Evolutionary conservation across 1,140 invertebrate species (phyloP), one percentile per base, ranked within the genome.

Genomic region (Eubasilissa regina): DNA sequence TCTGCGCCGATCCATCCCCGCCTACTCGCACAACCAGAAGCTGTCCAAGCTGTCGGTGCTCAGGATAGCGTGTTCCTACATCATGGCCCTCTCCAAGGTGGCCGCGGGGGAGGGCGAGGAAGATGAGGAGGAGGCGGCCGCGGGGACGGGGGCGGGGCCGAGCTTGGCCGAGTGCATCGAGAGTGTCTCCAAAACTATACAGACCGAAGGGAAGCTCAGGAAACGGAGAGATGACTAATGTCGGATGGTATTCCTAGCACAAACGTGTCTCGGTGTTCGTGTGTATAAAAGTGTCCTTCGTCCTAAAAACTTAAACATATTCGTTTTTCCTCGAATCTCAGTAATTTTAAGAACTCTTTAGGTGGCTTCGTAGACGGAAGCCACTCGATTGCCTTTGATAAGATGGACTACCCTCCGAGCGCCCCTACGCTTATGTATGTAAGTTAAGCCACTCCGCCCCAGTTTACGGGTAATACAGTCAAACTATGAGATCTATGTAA

Each of bases 21-120:
- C 96, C 0, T 98, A 97, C 85, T 97, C 96, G 6, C 95, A 97
- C 86, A 96, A 96, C 85, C 97, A 98, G 85, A 97, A 98, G 87
- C 90, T 98, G 8, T 97, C 96, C 0, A 98, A 98, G 85, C 86
- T 98, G 25, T 97, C 96, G 0, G 96, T 98, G 1, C 87, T 98
- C 44, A 92, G 96, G 85, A 97, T 98, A 84, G 97, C 97, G 0
- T 97, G 96, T 84, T 94, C 94, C 53, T 97, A 97, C 86, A 98
- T 98, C 78, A 91, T 97, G 84, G 96, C 96, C 0, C 87, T 98
- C 62, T 94, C 94, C 53, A 83, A 92, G 60, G 89, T 95, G 62
- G 78, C 81, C 8, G 72, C 68, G 15, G 80, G 80, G 17, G 80
- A 79, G 4, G 77, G 60, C 17, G 75, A 75, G 12, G 91, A 92